Evolutionary conservation across 1,140 invertebrate species (phyloP).

Genomic region (Drosophila paulistorum): DNA sequence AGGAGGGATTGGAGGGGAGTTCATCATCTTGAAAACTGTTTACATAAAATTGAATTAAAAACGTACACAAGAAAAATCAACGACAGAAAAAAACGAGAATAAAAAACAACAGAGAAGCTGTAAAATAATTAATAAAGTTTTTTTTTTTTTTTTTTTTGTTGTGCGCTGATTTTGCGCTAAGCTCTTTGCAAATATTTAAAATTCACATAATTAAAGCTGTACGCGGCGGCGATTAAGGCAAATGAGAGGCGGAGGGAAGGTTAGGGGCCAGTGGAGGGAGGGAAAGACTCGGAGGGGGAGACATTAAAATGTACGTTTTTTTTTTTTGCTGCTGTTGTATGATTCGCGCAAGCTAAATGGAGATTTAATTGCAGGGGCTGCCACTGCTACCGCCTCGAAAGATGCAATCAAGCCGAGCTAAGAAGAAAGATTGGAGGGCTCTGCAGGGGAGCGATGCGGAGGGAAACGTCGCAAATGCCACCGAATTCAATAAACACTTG

Average conservation of each 20-base stretch:
- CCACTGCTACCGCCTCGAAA: slow-evolving; percentile 47
- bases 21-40: slow-evolving; percentile 68
- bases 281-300: background rate
- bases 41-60: slow-evolving; percentile 81
- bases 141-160: slow-evolving; percentile 24
- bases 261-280: background rate
- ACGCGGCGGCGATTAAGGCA: slow-evolving; percentile 61
- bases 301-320: slow-evolving; percentile 71
- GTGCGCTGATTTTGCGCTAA: slow-evolving; percentile 75
- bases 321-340: slow-evolving; percentile 33
- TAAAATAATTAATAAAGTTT: slow-evolving; percentile 81
- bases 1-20: slow-evolving; percentile 14
- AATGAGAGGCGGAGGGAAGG: background rate
- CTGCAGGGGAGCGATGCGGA: background rate
- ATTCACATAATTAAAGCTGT: slow-evolving; percentile 79
- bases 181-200: slow-evolving; percentile 81
- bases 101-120: slow-evolving; percentile 60
- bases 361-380: slow-evolving; percentile 81
- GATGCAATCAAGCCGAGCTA: slow-evolving; percentile 64
- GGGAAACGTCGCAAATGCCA: slow-evolving; percentile 59
- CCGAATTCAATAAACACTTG: slow-evolving; percentile 80
- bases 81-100: slow-evolving; percentile 28
- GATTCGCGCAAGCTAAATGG: slow-evolving; percentile 70
- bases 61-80: slow-evolving; percentile 44
- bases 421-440: background rate